phyloP scores from a whole-genome alignment of 2,113 vertebrate genomes.

The Capra hircus region DNA sequence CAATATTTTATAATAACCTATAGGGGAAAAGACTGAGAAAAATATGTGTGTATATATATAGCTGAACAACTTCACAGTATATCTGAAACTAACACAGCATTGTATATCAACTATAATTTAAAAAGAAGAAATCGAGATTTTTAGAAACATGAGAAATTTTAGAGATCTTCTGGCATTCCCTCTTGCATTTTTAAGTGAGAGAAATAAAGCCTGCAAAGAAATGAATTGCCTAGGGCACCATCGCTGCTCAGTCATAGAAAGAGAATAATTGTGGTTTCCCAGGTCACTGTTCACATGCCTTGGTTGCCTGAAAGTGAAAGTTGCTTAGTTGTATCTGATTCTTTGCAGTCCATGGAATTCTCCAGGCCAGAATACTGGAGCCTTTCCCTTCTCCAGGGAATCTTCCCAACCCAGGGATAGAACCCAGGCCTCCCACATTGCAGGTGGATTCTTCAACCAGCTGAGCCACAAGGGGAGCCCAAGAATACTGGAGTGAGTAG shows the following conservation, averaged over 20 bases:
- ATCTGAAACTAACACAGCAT: neutral
- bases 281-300: too few relatives aligned
- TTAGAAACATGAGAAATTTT: neutral
- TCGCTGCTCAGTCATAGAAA: neutral
- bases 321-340: neutral
- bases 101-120: neutral
- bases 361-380: neutral
- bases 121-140: neutral
- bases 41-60: neutral
- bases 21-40: neutral
- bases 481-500: neutral
- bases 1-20: neutral
- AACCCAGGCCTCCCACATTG: neutral
- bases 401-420: neutral
- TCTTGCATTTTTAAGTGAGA: neutral
- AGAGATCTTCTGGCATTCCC: neutral
- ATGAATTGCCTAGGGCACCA: neutral
- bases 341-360: neutral
- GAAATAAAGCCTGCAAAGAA: neutral
- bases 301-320: neutral
- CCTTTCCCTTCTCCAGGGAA: neutral
- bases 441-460: neutral
- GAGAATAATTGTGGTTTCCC: neutral
- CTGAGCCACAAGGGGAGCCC: neutral
- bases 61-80: neutral